Evolutionary conservation across 92 coral and sea anemone species (phyloP), one percentile per base, ranked within the genome.

Genomic region (Epizoanthus rinbou): DNA sequence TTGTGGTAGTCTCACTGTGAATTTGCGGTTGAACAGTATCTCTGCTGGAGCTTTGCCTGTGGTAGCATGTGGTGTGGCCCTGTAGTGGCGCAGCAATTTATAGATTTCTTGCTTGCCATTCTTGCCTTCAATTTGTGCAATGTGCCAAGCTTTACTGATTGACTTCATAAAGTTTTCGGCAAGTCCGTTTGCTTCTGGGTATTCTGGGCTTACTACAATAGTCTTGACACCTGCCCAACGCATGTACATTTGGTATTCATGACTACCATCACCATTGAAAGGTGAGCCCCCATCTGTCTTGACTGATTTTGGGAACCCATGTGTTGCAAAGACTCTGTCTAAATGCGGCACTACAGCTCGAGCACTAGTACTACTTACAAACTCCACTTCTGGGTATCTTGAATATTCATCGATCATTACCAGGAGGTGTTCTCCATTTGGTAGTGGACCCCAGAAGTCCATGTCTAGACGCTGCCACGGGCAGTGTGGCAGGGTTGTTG

Each of bases 361-460:
- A 64, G 15, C 70, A 7, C 41, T 24, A 23, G 70, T 64, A 35
- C 70, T 64, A 18, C 57, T 71, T 4, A 45, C 75, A 43, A 45
- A 43, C 7, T 41, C 35, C 3, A 45, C 25, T 2, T 71, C 33
- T 71, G 41, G 57, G 9, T 18, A 71, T 71, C 75, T 18, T 13
- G 75, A 71, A 41, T 43, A 71, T 41, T 45, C 57, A 6, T 43
- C 58, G 2, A 19, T 71, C 6, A 45, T 43, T 18, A 71, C 58
- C 31, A 71, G 57, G 14, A 37, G 75, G 58, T 71, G 18, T 14
- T 71, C 31, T 5, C 56, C 28, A 18, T 41, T 43, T 15, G 75
- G 75, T 14, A 71, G 75, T 15, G 75, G 58, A 25, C 58, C 58
- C 5, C 56, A 71, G 52, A 71, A 43, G 57, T 71, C 75, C 75